Base-by-base conservation (phyloP, 1,140 invertebrate species). In the Drosophila pseudoobscura region DNA sequence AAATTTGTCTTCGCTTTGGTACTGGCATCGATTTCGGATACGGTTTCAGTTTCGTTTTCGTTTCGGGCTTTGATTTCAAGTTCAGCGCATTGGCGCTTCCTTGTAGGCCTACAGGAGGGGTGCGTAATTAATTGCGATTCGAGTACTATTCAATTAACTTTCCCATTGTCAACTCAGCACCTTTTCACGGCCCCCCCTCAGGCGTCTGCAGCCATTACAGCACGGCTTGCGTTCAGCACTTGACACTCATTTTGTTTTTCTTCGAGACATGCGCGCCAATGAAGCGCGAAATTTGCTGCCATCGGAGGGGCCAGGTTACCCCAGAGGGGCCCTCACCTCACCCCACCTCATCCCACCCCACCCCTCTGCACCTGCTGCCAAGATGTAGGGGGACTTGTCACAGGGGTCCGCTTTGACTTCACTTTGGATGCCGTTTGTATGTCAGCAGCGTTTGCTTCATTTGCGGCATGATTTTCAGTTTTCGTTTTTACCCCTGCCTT, bases 381-480 rank as follows among this genome's bases (percentile, higher is more conserved):
- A 54, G 29, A 49, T 26, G 56, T 53, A 50, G 46, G 68, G 70
- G 87, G 82, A 80, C 72, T 85, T 87, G 82, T 80, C 75, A 71
- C 24, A 24, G 24, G 24, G 24, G 24, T 24, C 24, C 24, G 24
- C 66, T 76, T 59, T 46, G 35, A 15, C 45, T 63, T 47, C 29
- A 66, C 44, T 70, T 61, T 41, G 13, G 9, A 22, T 57, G 46
- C 45, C 51, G 49, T 84, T 83, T 85, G 73, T 80, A 68, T 85
- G 80, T 85, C 82, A 80, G 69, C 64, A 15, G 51, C 78, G 78
- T 87, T 87, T 87, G 82, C 82, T 68, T 74, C 82, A 85, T 78
- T 85, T 85, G 56, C 74, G 54, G 78, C 82, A 87, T 87, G 82
- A 87, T 59, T 84, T 80, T 80, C 60, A 73, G 59, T 82, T 85